phyloP scores from a whole-genome alignment of 2,888 invertebrate genomes.

The Glaucopsyche alexis region DNA sequence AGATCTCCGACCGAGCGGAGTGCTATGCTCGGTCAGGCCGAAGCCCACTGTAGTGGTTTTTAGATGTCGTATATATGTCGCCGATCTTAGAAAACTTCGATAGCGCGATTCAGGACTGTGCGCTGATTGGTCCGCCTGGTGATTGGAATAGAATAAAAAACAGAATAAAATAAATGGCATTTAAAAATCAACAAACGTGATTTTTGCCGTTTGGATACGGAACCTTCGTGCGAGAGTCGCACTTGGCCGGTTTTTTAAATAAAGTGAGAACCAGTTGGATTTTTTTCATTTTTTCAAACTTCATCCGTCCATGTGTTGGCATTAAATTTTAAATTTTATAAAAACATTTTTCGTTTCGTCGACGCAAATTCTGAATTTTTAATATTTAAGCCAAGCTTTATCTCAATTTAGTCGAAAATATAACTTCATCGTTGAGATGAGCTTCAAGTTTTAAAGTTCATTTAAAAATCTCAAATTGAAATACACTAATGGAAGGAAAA shows the following conservation, averaged over 20 bases:
- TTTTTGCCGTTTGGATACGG: too few species aligned
- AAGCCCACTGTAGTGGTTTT: too few species aligned
- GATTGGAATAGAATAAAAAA: too few species aligned
- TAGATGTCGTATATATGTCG: too few species aligned
- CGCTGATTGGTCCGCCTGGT: too few species aligned
- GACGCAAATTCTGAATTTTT: constrained; percentile 5
- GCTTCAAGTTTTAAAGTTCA: not conserved
- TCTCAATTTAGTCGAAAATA: constrained; percentile 15
- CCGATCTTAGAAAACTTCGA: too few species aligned
- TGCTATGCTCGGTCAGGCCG: too few species aligned
- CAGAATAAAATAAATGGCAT: too few species aligned
- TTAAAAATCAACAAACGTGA: too few species aligned
- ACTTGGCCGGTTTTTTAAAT: not conserved
- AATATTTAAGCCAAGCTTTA: constrained; percentile 14
- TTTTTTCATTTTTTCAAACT: constrained; percentile 13
- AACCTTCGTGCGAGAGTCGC: too few species aligned
- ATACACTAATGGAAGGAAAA: not conserved
- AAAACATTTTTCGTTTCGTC: constrained; percentile 15
- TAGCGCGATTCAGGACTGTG: too few species aligned
- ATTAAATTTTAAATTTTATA: constrained; percentile 3
- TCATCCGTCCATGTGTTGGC: constrained; percentile 8
- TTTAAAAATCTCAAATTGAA: constrained; percentile 11
- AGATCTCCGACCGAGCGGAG: too few species aligned
- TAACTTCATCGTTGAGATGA: not conserved
- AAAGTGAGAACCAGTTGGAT: not conserved